A percentile compares a stretch with the other conserved stretches of the same genome.
phyloP scores from a whole-genome alignment of 2,797 vertebrate species.

The Okamejei kenojei region DNA sequence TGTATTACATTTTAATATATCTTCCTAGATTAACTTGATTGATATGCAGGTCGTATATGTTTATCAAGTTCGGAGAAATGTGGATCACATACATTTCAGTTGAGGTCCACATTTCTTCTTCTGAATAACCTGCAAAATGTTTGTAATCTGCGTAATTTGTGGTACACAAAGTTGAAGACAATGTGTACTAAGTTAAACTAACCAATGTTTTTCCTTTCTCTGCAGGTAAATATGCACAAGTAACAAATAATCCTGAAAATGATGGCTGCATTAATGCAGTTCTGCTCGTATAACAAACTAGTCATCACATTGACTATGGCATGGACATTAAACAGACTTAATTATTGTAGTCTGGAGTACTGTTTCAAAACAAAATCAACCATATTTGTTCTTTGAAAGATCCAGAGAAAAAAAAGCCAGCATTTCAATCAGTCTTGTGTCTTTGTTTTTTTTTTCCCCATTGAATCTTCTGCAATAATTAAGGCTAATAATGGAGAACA shows the following conservation, averaged over 20 bases:
- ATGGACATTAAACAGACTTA: background rate
- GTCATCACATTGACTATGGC: conserved; percentile 47
- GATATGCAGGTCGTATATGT: background rate
- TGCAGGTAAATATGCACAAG: conserved; percentile 92
- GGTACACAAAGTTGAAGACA: background rate
- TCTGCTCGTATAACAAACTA: conserved; percentile 72
- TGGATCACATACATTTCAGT: too few species aligned
- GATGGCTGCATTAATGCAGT: conserved; percentile 95
- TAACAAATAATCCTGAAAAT: conserved; percentile 97
- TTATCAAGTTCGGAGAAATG: too few species aligned
- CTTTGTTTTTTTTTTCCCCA: background rate
- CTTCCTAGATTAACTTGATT: background rate
- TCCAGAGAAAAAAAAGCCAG: background rate
- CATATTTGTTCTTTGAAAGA: background rate
- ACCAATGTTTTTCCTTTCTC: conserved; percentile 14
- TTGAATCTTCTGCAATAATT: background rate
- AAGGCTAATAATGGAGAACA: background rate
- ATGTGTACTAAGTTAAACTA: background rate
- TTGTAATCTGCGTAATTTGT: background rate
- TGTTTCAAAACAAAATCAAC: background rate
- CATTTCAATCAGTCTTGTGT: background rate
- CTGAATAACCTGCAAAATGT: background rate
- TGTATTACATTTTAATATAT: background rate
- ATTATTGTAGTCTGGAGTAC: background rate
- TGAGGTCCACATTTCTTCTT: too few species aligned